These are phyloP conservation scores for Tachuris rubrigastra DNA, from an alignment of 2,113 vertebrate species.

Conservation along the genomic window DNA sequence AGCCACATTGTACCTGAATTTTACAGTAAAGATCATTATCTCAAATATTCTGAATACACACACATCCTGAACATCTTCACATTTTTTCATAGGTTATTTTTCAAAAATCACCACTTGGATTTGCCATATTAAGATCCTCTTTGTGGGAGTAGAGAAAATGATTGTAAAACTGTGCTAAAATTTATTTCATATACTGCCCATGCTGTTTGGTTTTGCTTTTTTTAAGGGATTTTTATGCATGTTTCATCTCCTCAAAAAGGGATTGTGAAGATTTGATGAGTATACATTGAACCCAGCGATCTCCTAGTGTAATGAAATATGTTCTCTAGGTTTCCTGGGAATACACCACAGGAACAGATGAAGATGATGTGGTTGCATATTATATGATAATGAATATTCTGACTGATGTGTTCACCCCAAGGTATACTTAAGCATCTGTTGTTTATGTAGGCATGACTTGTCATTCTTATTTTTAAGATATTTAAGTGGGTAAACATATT, in stretches of 20 bases:
- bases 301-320: background rate
- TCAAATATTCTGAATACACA: background rate
- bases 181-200: background rate
- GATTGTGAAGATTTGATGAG: background rate
- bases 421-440: constrained; percentile 50
- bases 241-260: background rate
- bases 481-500: background rate
- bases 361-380: background rate
- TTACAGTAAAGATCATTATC: background rate
- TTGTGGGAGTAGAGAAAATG: background rate
- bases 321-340: background rate
- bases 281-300: background rate
- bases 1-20: background rate
- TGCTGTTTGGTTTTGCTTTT: background rate
- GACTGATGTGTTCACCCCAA: constrained; percentile 8
- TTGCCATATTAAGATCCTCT: background rate
- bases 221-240: constrained; percentile 2
- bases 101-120: background rate
- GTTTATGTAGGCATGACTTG: background rate
- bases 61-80: background rate
- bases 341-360: background rate
- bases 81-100: background rate
- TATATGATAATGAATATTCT: constrained; percentile 36
- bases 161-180: background rate
- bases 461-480: constrained; percentile 18